Conservation (phyloP, 2,888 invertebrate genomes). For the Lepeophtheirus nordmannii region DNA sequence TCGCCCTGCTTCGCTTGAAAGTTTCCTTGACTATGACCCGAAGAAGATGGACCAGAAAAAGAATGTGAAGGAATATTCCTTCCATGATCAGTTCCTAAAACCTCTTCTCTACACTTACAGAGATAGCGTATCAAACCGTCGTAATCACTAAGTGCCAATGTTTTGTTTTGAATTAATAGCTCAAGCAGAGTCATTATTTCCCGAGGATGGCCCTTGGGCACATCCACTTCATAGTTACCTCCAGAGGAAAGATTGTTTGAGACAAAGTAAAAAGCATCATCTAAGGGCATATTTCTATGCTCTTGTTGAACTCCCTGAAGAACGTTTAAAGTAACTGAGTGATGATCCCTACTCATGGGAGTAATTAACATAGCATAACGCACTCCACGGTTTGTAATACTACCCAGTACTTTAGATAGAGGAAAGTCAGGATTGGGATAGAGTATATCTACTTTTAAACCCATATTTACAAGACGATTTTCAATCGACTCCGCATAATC, state of each 20-base stretch:
- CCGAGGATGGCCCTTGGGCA: slow-evolving; percentile 37
- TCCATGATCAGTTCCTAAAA: slow-evolving; percentile 10
- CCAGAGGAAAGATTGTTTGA: slow-evolving; percentile 31
- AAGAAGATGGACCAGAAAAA: slow-evolving; percentile 4
- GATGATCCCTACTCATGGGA: slow-evolving; percentile 65
- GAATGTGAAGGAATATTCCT: slow-evolving; percentile 19
- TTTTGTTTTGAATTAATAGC: slow-evolving; percentile 62
- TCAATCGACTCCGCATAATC: slow-evolving; percentile 79
- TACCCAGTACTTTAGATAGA: slow-evolving; percentile 51
- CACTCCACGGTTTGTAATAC: slow-evolving; percentile 68
- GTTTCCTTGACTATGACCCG: too few species aligned
- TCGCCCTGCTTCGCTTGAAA: slow-evolving; percentile 19
- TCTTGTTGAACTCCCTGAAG: slow-evolving; percentile 81
- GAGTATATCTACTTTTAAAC: slow-evolving; percentile 63
- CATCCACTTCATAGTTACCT: too few species aligned
- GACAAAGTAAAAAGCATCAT: slow-evolving; percentile 67
- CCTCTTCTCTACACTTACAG: slow-evolving; percentile 1
- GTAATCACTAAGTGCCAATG: slow-evolving; percentile 58
- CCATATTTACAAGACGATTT: slow-evolving; percentile 55
- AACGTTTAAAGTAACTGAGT: slow-evolving; percentile 72
- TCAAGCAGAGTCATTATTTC: slow-evolving; percentile 51
- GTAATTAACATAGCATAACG: slow-evolving; percentile 76
- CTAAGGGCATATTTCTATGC: slow-evolving; percentile 85
- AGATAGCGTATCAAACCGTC: slow-evolving; percentile 56
- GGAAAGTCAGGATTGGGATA: slow-evolving; percentile 80